Percentiles rank a stretch among this genome's conserved stretches.
Evolutionary conservation across 2,797 vertebrate species (phyloP).

Genomic region (Falco berigora): DNA sequence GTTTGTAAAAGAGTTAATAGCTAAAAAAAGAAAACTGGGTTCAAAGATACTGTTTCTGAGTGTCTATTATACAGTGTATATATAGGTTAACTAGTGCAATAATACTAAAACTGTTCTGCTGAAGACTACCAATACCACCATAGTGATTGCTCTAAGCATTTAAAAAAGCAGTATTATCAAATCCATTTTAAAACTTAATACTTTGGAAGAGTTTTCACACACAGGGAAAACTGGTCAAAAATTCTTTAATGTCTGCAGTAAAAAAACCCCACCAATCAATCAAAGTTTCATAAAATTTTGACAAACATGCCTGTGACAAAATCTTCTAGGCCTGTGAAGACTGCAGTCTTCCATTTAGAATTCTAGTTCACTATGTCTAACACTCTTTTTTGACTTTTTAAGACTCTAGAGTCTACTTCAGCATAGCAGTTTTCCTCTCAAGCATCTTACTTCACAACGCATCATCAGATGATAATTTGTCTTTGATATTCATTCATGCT

Average conservation of each 20-base stretch:
- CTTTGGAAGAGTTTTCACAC: background rate
- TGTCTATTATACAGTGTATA: background rate
- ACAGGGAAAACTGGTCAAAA: background rate
- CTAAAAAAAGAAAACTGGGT: background rate
- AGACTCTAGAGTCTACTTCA: background rate
- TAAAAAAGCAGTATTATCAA: background rate
- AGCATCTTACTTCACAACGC: background rate
- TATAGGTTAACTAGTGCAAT: background rate
- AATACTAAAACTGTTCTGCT: background rate
- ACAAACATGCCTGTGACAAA: background rate
- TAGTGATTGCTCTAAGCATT: background rate
- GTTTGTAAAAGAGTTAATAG: background rate
- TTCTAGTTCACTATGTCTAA: background rate
- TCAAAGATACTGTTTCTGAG: background rate
- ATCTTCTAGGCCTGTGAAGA: background rate
- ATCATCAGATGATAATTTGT: background rate
- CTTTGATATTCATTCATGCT: background rate
- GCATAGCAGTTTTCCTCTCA: background rate
- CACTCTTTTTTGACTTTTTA: background rate
- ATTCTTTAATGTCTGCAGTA: background rate
- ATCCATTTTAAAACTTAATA: background rate
- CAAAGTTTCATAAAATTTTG: background rate
- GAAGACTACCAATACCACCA: background rate
- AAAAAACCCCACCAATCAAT: background rate
- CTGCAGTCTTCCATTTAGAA: background rate